These are phyloP conservation scores for Drosophila mimetica DNA, from an alignment of 2,888 invertebrate genomes.

Conservation along the genomic window DNA sequence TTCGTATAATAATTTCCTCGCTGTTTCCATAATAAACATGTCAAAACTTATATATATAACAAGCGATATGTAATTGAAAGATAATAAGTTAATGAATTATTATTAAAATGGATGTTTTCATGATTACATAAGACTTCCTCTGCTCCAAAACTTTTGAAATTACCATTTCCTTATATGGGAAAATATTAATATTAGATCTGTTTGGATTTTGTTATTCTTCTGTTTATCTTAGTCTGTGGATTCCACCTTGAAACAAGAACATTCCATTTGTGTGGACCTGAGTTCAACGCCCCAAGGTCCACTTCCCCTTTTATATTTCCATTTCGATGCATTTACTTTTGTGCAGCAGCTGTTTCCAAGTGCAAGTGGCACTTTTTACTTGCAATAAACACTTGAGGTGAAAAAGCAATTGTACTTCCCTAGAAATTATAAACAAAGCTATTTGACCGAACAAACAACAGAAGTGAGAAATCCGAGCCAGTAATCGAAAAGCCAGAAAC, in stretches of 20 bases:
- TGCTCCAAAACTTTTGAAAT: neutral
- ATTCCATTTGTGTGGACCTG: constrained; percentile 13
- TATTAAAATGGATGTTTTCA: too few species aligned
- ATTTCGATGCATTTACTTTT: constrained; percentile 9
- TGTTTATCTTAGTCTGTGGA: constrained; percentile 10
- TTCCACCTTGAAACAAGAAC: constrained; percentile 52
- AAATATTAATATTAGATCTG: constrained; percentile 27
- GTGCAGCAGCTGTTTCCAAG: constrained; percentile 23
- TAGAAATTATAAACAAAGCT: constrained; percentile 66
- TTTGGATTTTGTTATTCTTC: neutral
- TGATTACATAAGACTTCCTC: too few species aligned
- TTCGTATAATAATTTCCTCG: too few species aligned
- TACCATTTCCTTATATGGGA: constrained; percentile 5
- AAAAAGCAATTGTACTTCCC: constrained; percentile 17
- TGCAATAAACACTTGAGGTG: constrained; percentile 58
- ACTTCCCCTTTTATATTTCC: neutral
- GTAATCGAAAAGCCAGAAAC: constrained; percentile 9
- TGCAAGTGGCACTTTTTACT: constrained; percentile 74
- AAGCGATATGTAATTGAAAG: too few species aligned
- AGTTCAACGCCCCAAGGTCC: constrained; percentile 45
- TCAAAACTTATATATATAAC: too few species aligned
- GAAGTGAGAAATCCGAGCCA: constrained; percentile 11
- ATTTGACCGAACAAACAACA: constrained; percentile 63
- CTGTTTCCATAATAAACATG: too few species aligned
- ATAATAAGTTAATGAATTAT: too few species aligned